Conservation (phyloP, 1,140 invertebrate species). For the Mya arenaria region DNA sequence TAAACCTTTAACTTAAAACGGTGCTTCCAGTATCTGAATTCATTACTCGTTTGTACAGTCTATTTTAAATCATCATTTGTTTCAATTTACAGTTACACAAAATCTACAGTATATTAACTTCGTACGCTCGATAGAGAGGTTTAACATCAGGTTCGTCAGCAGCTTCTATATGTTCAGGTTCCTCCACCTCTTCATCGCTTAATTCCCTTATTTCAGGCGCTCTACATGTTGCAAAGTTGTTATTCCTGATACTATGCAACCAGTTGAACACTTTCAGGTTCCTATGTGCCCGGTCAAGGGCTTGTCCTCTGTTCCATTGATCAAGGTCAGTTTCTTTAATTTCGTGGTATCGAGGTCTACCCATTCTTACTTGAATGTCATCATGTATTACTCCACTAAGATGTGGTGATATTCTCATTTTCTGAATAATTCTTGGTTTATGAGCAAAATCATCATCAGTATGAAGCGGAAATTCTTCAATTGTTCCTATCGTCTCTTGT, state of each 20-base stretch:
- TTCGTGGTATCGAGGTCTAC: conserved; percentile 73
- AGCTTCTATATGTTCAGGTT: conserved; percentile 64
- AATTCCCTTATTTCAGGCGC: conserved; percentile 50
- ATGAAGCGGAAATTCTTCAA: conserved; percentile 65
- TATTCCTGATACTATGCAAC: conserved; percentile 71
- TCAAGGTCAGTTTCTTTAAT: conserved; percentile 64
- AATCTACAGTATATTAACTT: conserved; percentile 44
- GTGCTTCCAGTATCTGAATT: too few relatives aligned
- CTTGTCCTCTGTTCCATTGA: conserved; percentile 68
- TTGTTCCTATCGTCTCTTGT: conserved; percentile 44
- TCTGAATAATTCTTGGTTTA: conserved; percentile 65
- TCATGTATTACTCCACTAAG: conserved; percentile 71
- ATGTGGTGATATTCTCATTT: conserved; percentile 71
- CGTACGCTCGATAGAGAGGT: conserved; percentile 57
- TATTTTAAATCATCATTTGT: too few relatives aligned
- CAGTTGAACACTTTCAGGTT: conserved; percentile 76
- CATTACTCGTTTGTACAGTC: too few relatives aligned
- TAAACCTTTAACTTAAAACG: too few relatives aligned
- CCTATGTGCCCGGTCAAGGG: conserved; percentile 64
- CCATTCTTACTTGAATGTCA: conserved; percentile 74
- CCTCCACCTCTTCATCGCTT: conserved; percentile 25
- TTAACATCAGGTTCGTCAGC: conserved; percentile 71
- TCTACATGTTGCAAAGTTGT: conserved; percentile 58
- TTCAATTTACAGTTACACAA: too few relatives aligned
- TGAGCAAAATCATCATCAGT: conserved; percentile 63